Evolutionary conservation across 2,797 vertebrate genomes (phyloP).

Genomic region (Sebastes alutus): DNA sequence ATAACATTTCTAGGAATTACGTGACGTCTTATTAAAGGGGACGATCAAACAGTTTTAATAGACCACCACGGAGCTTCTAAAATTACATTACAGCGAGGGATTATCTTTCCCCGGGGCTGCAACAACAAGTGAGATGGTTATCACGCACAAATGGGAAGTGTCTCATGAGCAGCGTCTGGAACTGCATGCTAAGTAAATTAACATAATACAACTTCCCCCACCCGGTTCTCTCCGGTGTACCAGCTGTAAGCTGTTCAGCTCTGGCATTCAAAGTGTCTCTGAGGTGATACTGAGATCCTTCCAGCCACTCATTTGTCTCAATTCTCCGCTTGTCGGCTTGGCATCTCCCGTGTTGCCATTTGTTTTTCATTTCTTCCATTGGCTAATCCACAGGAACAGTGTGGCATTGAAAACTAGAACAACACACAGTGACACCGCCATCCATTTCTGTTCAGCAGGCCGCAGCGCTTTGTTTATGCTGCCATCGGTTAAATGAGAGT

Average conservation of each 20-base stretch:
- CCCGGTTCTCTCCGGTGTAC: background rate
- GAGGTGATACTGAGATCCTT: constrained; percentile 1
- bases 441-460: background rate
- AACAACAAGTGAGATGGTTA: background rate
- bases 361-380: constrained; percentile 23
- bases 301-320: constrained; percentile 6
- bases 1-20: background rate
- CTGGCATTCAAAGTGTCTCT: constrained; percentile 17
- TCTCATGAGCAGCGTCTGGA: constrained; percentile 16
- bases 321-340: background rate
- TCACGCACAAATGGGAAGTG: constrained; percentile 1
- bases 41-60: background rate
- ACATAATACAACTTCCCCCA: background rate
- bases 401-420: constrained; percentile 2
- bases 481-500: constrained; percentile 2
- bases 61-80: background rate
- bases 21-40: background rate
- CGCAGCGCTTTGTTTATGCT: background rate
- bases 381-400: constrained; percentile 16
- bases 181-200: constrained; percentile 5
- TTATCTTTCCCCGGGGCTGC: background rate
- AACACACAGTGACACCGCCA: background rate
- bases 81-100: background rate
- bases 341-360: constrained; percentile 6
- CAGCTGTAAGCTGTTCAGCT: constrained; percentile 14